phyloP scores from a whole-genome alignment of 2,797 vertebrate species.

The Eptatretus atami region DNA sequence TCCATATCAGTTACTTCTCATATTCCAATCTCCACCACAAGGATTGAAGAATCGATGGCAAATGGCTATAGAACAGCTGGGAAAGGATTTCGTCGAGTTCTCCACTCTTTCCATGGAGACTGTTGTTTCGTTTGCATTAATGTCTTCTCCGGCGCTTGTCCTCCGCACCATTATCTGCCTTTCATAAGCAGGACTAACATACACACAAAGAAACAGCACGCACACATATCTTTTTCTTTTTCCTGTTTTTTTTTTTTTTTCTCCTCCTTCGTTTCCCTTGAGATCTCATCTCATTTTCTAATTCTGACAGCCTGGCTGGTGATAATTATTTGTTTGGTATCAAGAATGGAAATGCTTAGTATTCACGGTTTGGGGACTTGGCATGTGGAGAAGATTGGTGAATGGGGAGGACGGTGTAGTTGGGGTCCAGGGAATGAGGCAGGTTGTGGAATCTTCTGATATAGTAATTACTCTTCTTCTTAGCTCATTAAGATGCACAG shows the following conservation, averaged over 20 bases:
- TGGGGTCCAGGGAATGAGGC: too few relatives aligned
- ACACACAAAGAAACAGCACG: conserved; percentile 37
- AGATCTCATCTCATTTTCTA: conserved; percentile 1
- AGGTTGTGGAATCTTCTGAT: background rate
- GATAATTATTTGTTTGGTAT: conserved; percentile 2
- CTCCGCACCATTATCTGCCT: conserved; percentile 24
- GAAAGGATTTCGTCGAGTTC: too few relatives aligned
- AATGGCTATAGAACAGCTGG: too few relatives aligned
- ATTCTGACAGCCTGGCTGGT: conserved; percentile 6
- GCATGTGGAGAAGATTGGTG: too few relatives aligned
- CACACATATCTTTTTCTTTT: conserved; percentile 32
- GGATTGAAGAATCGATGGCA: too few relatives aligned
- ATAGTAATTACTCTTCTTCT: conserved; percentile 4
- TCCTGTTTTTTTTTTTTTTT: conserved; percentile 18
- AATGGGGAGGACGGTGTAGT: too few relatives aligned
- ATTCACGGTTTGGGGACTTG: background rate
- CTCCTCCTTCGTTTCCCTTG: conserved; percentile 3
- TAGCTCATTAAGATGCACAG: conserved; percentile 5
- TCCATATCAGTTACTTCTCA: too few relatives aligned
- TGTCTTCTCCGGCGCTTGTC: conserved; percentile 15
- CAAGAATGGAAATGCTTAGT: conserved; percentile 6
- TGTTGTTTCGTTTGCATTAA: conserved; percentile 21
- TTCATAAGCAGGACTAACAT: conserved; percentile 23
- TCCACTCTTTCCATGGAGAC: too few relatives aligned
- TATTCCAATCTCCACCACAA: too few relatives aligned